Evolutionary conservation across 37 sponge, comb jelly and placozoan genomes (phyloP).

Genomic region (Bolinopsis microptera): DNA sequence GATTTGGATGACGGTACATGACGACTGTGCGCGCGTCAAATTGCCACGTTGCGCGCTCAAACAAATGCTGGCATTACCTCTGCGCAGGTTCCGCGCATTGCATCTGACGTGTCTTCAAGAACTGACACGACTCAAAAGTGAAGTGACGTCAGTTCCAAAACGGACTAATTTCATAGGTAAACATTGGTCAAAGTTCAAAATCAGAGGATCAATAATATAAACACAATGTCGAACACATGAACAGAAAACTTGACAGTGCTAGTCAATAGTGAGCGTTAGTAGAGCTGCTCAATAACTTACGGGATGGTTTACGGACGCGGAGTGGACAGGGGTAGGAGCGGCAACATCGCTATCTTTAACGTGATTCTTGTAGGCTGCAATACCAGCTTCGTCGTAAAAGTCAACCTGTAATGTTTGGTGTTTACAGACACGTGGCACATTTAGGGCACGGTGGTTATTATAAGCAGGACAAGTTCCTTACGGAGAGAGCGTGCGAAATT

Average conservation of each 20-base stretch:
- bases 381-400: conserved; percentile 11
- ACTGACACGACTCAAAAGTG: not conserved
- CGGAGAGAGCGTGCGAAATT: too few relatives aligned
- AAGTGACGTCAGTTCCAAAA: not conserved
- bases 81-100: not conserved
- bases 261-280: too few relatives aligned
- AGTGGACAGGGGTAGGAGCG: not conserved
- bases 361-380: conserved; percentile 18
- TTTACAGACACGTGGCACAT: too few relatives aligned
- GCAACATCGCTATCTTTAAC: not conserved
- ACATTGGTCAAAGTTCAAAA: too few relatives aligned
- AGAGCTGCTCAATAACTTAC: too few relatives aligned
- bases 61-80: conserved; percentile 6
- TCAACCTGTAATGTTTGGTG: not conserved
- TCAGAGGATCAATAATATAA: too few relatives aligned
- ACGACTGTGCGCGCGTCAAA: not conserved
- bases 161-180: not conserved
- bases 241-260: too few relatives aligned
- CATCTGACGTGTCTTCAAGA: conserved; percentile 7
- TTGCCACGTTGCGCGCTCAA: not conserved
- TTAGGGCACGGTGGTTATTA: too few relatives aligned
- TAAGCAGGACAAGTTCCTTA: too few relatives aligned
- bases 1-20: not conserved
- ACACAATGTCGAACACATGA: too few relatives aligned
- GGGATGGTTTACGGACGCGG: not conserved